Percentiles rank a stretch among this genome's conserved stretches.
phyloP scores from a whole-genome alignment of 2,113 vertebrate genomes.

The Himantopus leucocephalus region DNA sequence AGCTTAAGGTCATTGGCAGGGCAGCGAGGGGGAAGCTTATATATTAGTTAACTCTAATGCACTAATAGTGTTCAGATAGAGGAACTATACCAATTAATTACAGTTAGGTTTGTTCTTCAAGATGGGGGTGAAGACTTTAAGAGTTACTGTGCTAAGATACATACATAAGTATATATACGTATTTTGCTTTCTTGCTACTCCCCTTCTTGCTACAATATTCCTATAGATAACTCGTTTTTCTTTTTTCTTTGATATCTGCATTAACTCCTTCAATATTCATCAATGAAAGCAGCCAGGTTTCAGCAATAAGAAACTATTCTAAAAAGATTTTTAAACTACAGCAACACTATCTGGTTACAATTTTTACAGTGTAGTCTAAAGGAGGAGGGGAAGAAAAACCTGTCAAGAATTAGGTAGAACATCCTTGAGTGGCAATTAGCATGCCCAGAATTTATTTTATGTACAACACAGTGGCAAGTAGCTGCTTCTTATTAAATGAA shows the following conservation, averaged over 20 bases:
- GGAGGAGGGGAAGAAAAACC: constrained; percentile 2
- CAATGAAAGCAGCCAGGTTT: neutral
- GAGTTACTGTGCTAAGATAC: neutral
- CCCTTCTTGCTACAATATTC: neutral
- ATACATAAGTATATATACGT: neutral
- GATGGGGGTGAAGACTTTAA: neutral
- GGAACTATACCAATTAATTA: constrained; percentile 33
- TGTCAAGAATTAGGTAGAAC: constrained; percentile 37
- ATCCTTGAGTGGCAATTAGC: constrained; percentile 58
- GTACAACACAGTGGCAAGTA: constrained; percentile 64
- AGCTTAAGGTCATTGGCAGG: constrained; percentile 68
- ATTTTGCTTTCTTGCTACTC: neutral
- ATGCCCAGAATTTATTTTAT: constrained; percentile 62
- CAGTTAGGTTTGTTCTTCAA: neutral
- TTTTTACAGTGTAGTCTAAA: neutral
- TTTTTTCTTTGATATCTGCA: neutral
- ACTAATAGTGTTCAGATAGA: constrained; percentile 53
- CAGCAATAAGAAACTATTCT: neutral
- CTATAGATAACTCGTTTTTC: neutral
- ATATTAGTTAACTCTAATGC: constrained; percentile 60
- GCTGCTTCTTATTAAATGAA: constrained; percentile 75
- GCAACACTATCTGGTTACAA: neutral
- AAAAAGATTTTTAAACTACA: neutral
- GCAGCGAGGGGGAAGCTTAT: constrained; percentile 27
- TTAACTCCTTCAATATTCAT: neutral